Evolutionary conservation across 1,140 invertebrate genomes (phyloP), one percentile per base, ranked within the genome.

Genomic region (Armadillidium nasatum): DNA sequence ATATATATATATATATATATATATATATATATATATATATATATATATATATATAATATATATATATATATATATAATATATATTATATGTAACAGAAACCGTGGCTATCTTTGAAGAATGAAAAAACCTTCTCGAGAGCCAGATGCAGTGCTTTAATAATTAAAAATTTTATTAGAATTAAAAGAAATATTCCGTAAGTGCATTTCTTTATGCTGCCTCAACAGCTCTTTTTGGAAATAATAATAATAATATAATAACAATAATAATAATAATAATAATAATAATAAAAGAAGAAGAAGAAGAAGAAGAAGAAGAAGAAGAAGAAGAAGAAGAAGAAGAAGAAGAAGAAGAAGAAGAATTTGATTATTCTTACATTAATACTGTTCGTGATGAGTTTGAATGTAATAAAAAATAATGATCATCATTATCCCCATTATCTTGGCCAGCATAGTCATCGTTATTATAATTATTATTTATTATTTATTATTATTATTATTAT

Each of bases 131-230:
- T 80, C 13, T 81, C 80, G 6, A 44, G 71, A 10, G 79, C 79
- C 82, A 91, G 94, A 79, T 91, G 94, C 88, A 88, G 89, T 77
- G 94, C 95, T 10, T 84, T 97, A 50, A 87, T 95, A 72, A 92
- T 94, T 85, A 98, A 98, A 86, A 98, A 97, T 85, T 91, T 96
- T 83, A 88, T 95, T 43, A 89, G 93, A 78, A 94, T 97, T 91
- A 94, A 92, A 90, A 88, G 95, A 79, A 97, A 97, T 84, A 91
- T 95, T 69, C 93, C 92, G 93, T 94, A 85, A 88, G 87, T 84
- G 23, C 50, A 33, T 15, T 6, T 33, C 33, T 33, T 33, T 33
- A 60, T 60, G 13, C 13, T 2, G 19, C 7, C 19, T 60, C 54
- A n/a, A 3, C 54, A 60, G 54, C 19, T 21, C 19, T 7, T 21